Evolutionary conservation across 2,113 vertebrate genomes (phyloP).

Genomic region (Seriola quinqueradiata): DNA sequence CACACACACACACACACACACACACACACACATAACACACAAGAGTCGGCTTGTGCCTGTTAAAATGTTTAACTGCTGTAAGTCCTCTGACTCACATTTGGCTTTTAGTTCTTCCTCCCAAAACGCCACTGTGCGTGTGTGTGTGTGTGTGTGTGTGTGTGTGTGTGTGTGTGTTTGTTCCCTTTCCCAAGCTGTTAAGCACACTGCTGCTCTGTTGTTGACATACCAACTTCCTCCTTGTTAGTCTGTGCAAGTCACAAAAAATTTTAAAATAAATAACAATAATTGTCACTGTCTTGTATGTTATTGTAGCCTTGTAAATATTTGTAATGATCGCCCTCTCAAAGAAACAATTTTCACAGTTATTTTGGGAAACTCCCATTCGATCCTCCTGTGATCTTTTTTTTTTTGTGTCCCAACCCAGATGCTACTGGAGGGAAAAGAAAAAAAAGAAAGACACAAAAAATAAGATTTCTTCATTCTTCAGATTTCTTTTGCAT

Average conservation of each 20-base stretch:
- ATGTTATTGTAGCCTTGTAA: conserved; percentile 42
- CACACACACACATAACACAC: conserved; percentile 33
- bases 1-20: conserved; percentile 38
- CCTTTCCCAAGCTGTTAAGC: conserved; percentile 45
- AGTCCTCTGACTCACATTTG: conserved; percentile 77
- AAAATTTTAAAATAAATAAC: conserved; percentile 17
- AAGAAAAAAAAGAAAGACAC: not conserved
- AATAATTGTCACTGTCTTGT: conserved; percentile 3
- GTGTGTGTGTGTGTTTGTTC: conserved; percentile 35
- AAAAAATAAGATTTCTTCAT: not conserved
- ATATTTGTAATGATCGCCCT: conserved; percentile 28
- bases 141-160: conserved; percentile 38
- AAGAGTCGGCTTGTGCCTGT: conserved; percentile 61
- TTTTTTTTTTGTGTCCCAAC: not conserved
- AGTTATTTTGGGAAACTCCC: not conserved
- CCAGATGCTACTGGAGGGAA: not conserved
- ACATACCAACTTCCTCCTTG: conserved; percentile 54
- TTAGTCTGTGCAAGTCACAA: conserved; percentile 42
- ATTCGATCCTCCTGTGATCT: not conserved
- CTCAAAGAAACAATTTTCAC: conserved; percentile 6
- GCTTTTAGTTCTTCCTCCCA: conserved; percentile 65
- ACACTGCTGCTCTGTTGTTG: conserved; percentile 46
- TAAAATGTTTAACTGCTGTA: conserved; percentile 75
- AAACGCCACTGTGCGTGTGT: conserved; percentile 48
- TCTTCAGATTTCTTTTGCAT: too few species aligned